A percentile compares a stretch with the other conserved stretches of the same genome.
phyloP scores from a whole-genome alignment of 2,888 invertebrate genomes.

The Slavum lentiscoides region DNA sequence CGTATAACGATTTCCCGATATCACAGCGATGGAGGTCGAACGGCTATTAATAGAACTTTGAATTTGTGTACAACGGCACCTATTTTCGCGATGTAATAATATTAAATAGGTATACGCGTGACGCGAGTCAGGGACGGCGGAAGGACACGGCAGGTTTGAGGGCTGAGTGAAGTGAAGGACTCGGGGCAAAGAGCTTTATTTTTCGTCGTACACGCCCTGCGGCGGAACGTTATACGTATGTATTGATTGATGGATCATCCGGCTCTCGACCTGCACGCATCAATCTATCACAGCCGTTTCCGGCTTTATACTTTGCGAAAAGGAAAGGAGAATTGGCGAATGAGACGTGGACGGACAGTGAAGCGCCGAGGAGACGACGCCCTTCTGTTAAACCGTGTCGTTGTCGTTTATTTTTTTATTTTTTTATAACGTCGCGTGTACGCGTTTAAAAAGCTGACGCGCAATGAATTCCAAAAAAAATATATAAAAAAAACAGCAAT shows the following conservation, averaged over 20 bases:
- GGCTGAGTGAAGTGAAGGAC: no score
- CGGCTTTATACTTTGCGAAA: conserved; percentile 1
- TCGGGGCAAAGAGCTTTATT: conserved; percentile 22
- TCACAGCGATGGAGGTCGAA: no score
- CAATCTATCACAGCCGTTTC: conserved; percentile 50
- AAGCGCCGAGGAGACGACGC: conserved; percentile 29
- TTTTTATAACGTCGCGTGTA: neutral
- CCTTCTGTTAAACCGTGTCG: conserved; percentile 21
- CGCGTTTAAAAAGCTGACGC: neutral
- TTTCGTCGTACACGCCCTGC: conserved; percentile 10
- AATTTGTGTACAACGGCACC: neutral
- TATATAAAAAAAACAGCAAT: neutral
- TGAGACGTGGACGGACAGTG: neutral
- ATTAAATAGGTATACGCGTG: no score
- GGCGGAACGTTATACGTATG: neutral
- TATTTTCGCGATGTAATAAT: neutral
- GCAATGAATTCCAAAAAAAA: neutral
- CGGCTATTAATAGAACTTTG: no score
- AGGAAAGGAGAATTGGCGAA: no score
- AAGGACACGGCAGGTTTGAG: no score
- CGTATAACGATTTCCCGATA: no score
- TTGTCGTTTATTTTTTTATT: neutral
- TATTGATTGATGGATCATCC: conserved; percentile 51
- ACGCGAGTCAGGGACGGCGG: neutral
- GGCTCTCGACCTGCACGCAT: conserved; percentile 17